Conservation (phyloP, 2,113 vertebrate genomes). For the Nematolebias whitei region DNA sequence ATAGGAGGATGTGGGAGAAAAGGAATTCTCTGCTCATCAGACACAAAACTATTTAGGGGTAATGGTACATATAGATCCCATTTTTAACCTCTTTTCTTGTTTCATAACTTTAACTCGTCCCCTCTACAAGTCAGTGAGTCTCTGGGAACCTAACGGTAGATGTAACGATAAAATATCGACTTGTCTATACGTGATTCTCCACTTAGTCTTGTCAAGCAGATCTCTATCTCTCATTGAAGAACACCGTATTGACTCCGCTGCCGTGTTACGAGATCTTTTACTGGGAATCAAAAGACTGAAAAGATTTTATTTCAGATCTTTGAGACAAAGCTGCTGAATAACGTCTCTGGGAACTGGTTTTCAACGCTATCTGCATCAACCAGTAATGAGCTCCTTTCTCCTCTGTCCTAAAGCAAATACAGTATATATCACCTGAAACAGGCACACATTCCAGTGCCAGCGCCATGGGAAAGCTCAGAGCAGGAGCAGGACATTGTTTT, state of each 20-base stretch:
- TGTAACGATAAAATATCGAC: conserved; percentile 58
- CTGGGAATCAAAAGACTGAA: conserved; percentile 22
- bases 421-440: conserved; percentile 70
- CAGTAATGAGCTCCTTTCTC: conserved; percentile 57
- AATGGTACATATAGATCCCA: conserved; percentile 7
- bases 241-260: conserved; percentile 26
- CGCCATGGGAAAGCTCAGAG: conserved; percentile 63
- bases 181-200: conserved; percentile 63
- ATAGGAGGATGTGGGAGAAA: conserved; percentile 70
- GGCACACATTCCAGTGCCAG: conserved; percentile 64
- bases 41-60: conserved; percentile 47
- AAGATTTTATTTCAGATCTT: conserved; percentile 24
- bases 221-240: conserved; percentile 45
- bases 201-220: conserved; percentile 39
- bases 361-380: conserved; percentile 36
- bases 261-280: conserved; percentile 47
- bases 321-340: conserved; percentile 33
- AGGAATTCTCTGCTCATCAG: conserved; percentile 45
- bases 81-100: neutral
- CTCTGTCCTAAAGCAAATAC: conserved; percentile 47
- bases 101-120: conserved; percentile 9
- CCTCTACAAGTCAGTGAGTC: conserved; percentile 3
- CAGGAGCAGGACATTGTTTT: conserved; percentile 48
- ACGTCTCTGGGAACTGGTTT: conserved; percentile 50
- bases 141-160: conserved; percentile 62